Base-by-base conservation (phyloP, 2,888 invertebrate genomes). In the Athalia circularis region DNA sequence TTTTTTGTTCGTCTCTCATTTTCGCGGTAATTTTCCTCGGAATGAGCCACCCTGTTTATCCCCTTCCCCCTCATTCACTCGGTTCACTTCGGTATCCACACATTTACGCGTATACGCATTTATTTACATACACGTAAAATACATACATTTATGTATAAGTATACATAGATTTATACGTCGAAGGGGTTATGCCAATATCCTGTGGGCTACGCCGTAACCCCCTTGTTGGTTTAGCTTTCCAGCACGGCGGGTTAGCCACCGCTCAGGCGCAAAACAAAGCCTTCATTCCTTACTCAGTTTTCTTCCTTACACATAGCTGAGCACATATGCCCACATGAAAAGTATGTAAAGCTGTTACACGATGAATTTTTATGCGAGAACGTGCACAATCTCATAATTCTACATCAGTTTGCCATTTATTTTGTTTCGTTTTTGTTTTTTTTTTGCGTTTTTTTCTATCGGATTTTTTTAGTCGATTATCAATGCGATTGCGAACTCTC, bases 261-360 rank as follows among this genome's bases (percentile, higher is more conserved):
- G 84, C 82, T 87, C 85, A 83, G 86, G 85, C 85, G 86, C 86
- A 85, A 87, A 87, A 87, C 85, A 85, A 85, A 83, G 83, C 61
- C 47, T 50, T 54, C 61, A 7, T 11, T 52, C 52, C 52, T 11
- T 11, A 7, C 52, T 11, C 7, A 9, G 29, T 29, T 29, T 29
- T 2, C 61, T 61, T 61, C 61, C 54, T 54, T 54, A 54, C 54
- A 11, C 8, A 54, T 54, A 11, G 9, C 54, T 54, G n/a, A 3
- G 8, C 8, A 8, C 54, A n/a, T 54, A n/a, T 54, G 4, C 54
- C 54, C 4, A 54, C 4, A n/a, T 54, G n/a, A n/a, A 54, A 8
- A 3, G 54, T 11, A 11, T 54, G 29, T 29, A 29, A 29, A 29
- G 29, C 29, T 29, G 29, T 29, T 29, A 29, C 29, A 29, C 29